Evolutionary conservation across 2,797 vertebrate species (phyloP), one percentile per base, ranked within the genome.

Genomic region (Syngnathus rostellatus): DNA sequence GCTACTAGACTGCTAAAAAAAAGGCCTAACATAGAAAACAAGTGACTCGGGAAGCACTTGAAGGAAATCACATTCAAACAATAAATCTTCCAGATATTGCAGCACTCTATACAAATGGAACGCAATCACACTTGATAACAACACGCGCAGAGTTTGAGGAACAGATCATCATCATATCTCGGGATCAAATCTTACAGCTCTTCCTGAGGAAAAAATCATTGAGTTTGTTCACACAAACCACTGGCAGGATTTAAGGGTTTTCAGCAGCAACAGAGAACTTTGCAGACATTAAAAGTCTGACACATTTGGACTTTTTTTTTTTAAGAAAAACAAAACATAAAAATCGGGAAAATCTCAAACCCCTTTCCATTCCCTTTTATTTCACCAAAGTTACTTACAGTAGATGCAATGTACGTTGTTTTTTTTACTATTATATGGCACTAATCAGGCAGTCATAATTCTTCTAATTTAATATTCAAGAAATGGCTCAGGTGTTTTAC

Each of bases 21-120:
- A 80, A 87, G 84, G 80, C 83, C 78, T 63, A 19, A 87, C 83
- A 78, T 76, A 84, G 75, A 81, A 87, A 89, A 85, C 75, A 86
- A 83, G 74, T 72, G 81, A 89, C 83, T 82, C 79, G 87, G 91
- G 91, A 92, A 92, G 91, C 91, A 92, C 91, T 91, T 90, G 74
- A 83, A 75, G 86, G 78, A 89, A 77, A 82, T 63, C 69, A 63
- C 66, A 65, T 65, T 19, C 71, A 62, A 54, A 65, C 69, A 67
- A 3, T 23, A 23, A 25, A 54, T 25, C 9, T 54, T 54, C 9
- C 53, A 50, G 68, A 63, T 66, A 57, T 68, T 77, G 21, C 76
- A 72, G 63, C 61, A 37, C 23, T 74, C 75, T 77, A 31, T 74
- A 70, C 73, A 21, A 21, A 74, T 73, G 68, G 68, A 67, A 53